Conservation (phyloP, 2,113 vertebrate genomes). For the Emydura subglobosa region DNA sequence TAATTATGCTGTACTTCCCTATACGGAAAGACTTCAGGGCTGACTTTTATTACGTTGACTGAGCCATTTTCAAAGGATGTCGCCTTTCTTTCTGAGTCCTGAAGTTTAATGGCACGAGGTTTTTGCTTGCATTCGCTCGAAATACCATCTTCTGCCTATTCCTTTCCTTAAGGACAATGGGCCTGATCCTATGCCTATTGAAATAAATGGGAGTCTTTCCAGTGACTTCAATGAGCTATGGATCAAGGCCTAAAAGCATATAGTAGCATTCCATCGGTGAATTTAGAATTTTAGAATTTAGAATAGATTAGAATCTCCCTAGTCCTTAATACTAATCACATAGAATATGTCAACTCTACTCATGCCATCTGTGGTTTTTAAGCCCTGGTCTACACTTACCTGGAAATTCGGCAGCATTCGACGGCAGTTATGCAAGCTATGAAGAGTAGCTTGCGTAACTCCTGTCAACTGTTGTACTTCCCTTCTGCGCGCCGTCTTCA, state of each 20-base stretch:
- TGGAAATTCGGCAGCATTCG: no score
- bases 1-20: not conserved
- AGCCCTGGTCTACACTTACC: no score
- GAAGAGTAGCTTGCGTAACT: no score
- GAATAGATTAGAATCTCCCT: conserved; percentile 26
- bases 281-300: not conserved
- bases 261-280: not conserved
- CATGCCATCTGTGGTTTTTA: not conserved
- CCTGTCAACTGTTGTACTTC: no score
- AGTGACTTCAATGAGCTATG: not conserved
- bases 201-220: not conserved
- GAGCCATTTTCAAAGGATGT: conserved; percentile 38
- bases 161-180: conserved; percentile 14
- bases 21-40: not conserved
- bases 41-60: conserved; percentile 38
- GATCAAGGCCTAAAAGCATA: not conserved
- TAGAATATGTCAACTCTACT: conserved; percentile 17
- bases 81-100: not conserved
- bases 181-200: not conserved
- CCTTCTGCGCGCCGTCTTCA: no score
- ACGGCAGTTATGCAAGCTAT: no score
- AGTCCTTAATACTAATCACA: conserved; percentile 19
- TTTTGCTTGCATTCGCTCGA: not conserved
- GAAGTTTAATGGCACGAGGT: not conserved
- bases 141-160: not conserved